Percentiles rank a stretch among this genome's conserved stretches.
Evolutionary conservation across 2,113 vertebrate species (phyloP).

Genomic region (human (Homo sapiens)): DNA sequence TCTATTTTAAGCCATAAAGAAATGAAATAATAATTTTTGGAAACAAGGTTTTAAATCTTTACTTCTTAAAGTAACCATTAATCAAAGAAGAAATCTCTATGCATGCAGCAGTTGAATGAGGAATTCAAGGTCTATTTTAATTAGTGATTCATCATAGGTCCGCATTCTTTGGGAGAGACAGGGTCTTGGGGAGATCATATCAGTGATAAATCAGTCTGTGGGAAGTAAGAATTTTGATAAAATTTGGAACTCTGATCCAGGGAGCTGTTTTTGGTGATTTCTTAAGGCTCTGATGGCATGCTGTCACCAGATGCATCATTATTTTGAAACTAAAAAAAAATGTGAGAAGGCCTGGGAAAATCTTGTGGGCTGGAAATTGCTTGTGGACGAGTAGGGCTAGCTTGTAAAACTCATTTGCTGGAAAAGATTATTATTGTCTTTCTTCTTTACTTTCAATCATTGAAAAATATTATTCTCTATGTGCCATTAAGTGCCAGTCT

Average conservation of each 20-base stretch:
- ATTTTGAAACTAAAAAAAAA: constrained; percentile 15
- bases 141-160: background rate
- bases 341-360: background rate
- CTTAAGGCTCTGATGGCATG: background rate
- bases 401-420: constrained; percentile 10
- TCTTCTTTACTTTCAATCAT: background rate
- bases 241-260: background rate
- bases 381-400: background rate
- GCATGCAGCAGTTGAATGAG: background rate
- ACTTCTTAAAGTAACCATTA: background rate
- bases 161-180: background rate
- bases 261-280: background rate
- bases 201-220: background rate
- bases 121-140: background rate
- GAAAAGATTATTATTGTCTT: background rate
- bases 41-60: background rate
- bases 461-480: constrained; percentile 9
- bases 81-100: constrained; percentile 12
- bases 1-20: constrained; percentile 1
- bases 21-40: background rate
- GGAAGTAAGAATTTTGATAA: constrained; percentile 1
- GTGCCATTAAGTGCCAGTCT: background rate
- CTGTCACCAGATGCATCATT: background rate
- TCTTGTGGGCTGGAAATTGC: background rate
- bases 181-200: background rate